Evolutionary conservation across 2,113 vertebrate genomes (phyloP).

Genomic region (Proteles cristata): DNA sequence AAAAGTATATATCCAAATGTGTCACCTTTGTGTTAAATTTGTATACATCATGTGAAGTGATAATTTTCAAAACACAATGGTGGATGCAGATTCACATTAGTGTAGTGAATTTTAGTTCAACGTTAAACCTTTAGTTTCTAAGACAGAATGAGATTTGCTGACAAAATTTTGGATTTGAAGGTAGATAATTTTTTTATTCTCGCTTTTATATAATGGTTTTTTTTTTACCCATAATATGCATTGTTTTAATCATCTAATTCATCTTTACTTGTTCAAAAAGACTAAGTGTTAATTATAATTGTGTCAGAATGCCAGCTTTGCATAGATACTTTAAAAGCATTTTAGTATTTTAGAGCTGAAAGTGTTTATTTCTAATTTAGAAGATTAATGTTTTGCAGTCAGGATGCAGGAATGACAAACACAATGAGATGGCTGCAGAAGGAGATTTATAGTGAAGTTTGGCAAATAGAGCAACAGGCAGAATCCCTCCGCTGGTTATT

Average conservation of each 20-base stretch:
- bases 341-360: not conserved
- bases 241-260: not conserved
- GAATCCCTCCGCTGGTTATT: not conserved
- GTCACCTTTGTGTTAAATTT: not conserved
- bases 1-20: not conserved
- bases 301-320: not conserved
- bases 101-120: not conserved
- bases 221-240: not conserved
- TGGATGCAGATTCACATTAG: not conserved
- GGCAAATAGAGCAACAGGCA: not conserved
- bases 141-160: not conserved
- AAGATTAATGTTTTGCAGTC: not conserved
- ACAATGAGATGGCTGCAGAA: not conserved
- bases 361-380: constrained; percentile 16
- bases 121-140: not conserved
- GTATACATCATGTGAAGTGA: not conserved
- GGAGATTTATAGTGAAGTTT: not conserved
- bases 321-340: not conserved
- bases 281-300: not conserved
- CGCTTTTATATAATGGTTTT: not conserved
- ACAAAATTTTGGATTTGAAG: not conserved
- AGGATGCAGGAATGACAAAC: not conserved
- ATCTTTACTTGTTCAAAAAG: not conserved
- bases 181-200: not conserved
- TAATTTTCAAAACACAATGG: not conserved